Percentiles rank a stretch among this genome's conserved stretches.
Evolutionary conservation across 2,113 vertebrate genomes (phyloP).

Genomic region (Periophthalmus modestus): DNA sequence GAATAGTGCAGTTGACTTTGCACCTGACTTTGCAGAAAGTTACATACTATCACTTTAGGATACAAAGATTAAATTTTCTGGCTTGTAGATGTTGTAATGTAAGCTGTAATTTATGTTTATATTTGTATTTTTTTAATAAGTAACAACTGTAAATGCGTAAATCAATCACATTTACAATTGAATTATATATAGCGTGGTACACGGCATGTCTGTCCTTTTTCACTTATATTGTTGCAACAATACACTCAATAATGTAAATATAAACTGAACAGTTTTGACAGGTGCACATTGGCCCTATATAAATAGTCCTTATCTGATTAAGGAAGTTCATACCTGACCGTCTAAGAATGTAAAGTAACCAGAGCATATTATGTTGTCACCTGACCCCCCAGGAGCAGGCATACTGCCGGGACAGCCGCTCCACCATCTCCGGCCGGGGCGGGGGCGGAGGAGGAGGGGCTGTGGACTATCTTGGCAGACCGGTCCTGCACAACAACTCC

Average conservation of each 20-base stretch:
- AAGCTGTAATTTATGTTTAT: too few relatives aligned
- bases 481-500: slow-evolving; percentile 61
- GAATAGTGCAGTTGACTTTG: too few relatives aligned
- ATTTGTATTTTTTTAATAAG: too few relatives aligned
- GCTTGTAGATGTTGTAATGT: too few relatives aligned
- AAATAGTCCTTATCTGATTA: neutral
- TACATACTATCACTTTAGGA: too few relatives aligned
- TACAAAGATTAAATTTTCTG: too few relatives aligned
- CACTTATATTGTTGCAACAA: neutral
- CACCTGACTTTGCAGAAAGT: too few relatives aligned
- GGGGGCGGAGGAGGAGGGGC: slow-evolving; percentile 63
- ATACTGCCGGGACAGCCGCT: slow-evolving; percentile 82
- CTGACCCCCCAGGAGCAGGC: slow-evolving; percentile 56
- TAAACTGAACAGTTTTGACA: neutral
- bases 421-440: slow-evolving; percentile 77
- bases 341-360: neutral
- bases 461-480: slow-evolving; percentile 78
- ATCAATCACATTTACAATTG: too few relatives aligned
- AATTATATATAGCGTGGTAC: too few relatives aligned
- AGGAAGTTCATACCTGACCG: neutral
- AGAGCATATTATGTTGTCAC: neutral
- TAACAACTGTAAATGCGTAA: too few relatives aligned
- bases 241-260: too few relatives aligned
- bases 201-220: neutral
- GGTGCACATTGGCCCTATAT: neutral